These are phyloP conservation scores for Psammodynastes pulverulentus DNA, from an alignment of 2,113 vertebrate genomes.

Conservation along the genomic window DNA sequence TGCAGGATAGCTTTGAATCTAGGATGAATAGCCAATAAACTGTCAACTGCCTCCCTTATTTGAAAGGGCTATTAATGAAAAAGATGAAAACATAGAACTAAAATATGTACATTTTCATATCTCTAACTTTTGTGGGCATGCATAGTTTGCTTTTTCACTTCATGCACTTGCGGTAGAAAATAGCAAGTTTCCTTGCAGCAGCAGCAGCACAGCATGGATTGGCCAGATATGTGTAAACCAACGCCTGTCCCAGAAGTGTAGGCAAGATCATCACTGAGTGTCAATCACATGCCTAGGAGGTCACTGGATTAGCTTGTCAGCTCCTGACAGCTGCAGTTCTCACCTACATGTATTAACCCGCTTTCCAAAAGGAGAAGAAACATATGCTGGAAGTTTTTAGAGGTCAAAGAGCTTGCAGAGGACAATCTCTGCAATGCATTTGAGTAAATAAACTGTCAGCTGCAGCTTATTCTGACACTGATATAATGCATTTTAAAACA, in stretches of 20 bases:
- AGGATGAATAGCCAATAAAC: neutral
- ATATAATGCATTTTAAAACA: conserved; percentile 18
- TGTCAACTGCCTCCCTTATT: neutral
- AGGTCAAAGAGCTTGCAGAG: neutral
- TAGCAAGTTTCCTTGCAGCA: neutral
- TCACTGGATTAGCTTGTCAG: neutral
- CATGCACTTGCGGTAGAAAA: neutral
- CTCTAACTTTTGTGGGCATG: neutral
- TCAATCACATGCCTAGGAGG: neutral
- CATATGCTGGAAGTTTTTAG: neutral
- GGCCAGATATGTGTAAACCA: neutral
- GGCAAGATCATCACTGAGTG: neutral
- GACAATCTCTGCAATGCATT: neutral
- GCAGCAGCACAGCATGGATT: neutral
- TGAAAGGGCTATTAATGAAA: neutral
- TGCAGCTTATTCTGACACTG: neutral
- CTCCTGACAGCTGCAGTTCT: neutral
- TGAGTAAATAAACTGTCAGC: conserved; percentile 1
- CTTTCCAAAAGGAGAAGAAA: neutral
- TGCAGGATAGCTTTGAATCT: neutral
- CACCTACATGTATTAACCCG: neutral
- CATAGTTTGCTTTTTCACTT: neutral
- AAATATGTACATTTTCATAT: neutral
- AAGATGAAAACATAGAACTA: neutral
- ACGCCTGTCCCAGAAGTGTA: neutral